A percentile compares a stretch with the other conserved stretches of the same genome.
Evolutionary conservation across 53 echinoderm and acorn worm genomes (phyloP).

Genomic region (Temnopleurus reevesii): DNA sequence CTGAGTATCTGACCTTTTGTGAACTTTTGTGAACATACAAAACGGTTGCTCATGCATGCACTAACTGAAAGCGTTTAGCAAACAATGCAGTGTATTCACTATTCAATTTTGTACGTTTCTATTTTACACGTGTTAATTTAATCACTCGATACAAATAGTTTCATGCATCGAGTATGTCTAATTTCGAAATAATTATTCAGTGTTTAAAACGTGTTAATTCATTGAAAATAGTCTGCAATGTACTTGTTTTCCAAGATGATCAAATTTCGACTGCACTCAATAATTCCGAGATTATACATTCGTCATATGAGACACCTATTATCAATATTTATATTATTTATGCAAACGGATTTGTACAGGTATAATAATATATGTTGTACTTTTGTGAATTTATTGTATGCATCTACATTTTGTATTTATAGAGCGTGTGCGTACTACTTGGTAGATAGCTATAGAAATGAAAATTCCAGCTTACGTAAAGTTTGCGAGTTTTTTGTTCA

Average conservation of each 20-base stretch:
- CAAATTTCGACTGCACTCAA: conserved; percentile 26
- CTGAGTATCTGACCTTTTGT: conserved; percentile 2
- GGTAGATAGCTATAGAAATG: conserved; percentile 38
- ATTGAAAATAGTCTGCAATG: neutral
- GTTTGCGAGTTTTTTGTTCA: neutral
- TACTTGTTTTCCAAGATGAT: conserved; percentile 7
- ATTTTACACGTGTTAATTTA: conserved; percentile 1
- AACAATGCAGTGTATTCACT: conserved; percentile 34
- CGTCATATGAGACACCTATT: conserved; percentile 25
- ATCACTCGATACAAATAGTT: neutral
- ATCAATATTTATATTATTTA: conserved; percentile 61
- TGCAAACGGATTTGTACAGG: conserved; percentile 58
- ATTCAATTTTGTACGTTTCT: conserved; percentile 31
- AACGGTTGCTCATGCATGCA: conserved; percentile 8
- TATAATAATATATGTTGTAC: conserved; percentile 54
- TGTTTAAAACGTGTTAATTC: neutral
- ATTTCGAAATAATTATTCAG: neutral
- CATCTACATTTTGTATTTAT: conserved; percentile 26
- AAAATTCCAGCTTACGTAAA: conserved; percentile 10
- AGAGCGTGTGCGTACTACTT: conserved; percentile 48
- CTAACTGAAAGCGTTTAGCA: neutral
- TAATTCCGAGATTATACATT: conserved; percentile 50
- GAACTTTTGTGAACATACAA: conserved; percentile 23
- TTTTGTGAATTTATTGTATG: conserved; percentile 36
- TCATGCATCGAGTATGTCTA: neutral